A percentile compares a stretch with the other conserved stretches of the same genome.
These are phyloP conservation scores for Nibea coibor DNA, from an alignment of 2,113 vertebrate genomes.

Conservation along the genomic window DNA sequence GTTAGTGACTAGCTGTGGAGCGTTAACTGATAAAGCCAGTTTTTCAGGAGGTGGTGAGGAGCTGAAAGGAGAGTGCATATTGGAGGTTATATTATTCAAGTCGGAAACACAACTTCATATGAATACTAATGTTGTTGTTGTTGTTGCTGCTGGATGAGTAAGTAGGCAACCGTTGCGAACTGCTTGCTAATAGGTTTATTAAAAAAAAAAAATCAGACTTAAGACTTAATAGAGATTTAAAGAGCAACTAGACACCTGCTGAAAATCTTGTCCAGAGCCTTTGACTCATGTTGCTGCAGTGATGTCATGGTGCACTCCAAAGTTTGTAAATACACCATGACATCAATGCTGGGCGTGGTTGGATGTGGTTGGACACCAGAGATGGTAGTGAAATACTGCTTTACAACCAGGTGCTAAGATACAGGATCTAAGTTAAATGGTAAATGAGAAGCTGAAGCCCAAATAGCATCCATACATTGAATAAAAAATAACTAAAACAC, in stretches of 20 bases:
- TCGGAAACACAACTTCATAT: not conserved
- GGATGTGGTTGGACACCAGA: not conserved
- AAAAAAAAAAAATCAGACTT: not conserved
- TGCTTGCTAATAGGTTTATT: not conserved
- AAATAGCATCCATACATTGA: not conserved
- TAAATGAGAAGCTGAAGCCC: not conserved
- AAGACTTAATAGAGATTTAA: too few relatives aligned
- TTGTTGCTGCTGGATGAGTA: not conserved
- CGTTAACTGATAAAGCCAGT: not conserved
- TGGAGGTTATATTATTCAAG: not conserved
- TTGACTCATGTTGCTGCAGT: too few relatives aligned
- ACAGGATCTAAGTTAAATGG: not conserved
- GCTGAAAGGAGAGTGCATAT: not conserved
- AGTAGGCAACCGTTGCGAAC: not conserved
- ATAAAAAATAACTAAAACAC: not conserved
- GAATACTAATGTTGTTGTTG: not conserved
- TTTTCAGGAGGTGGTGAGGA: not conserved
- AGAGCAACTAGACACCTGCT: too few relatives aligned
- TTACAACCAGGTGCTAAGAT: not conserved
- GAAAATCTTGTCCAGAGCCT: too few relatives aligned
- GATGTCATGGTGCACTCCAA: too few relatives aligned
- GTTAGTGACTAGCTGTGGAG: not conserved
- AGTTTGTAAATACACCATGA: too few relatives aligned
- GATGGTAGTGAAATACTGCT: not conserved
- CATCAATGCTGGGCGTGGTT: too few relatives aligned